Evolutionary conservation across 2,888 invertebrate genomes (phyloP).

Genomic region (Beris chalybata): DNA sequence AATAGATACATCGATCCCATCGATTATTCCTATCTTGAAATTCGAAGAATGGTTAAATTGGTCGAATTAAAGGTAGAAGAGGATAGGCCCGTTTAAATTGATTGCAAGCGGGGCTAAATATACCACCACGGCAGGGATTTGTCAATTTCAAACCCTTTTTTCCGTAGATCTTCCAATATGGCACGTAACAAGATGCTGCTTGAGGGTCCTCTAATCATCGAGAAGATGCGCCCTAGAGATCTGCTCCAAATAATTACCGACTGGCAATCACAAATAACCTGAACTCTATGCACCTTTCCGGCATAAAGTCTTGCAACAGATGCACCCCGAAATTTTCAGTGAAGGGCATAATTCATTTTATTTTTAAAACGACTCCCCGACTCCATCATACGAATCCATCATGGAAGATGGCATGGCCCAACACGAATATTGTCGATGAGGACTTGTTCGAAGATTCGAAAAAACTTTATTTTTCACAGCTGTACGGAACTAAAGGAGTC

Average conservation of each 20-base stretch:
- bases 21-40: neutral
- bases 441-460: neutral
- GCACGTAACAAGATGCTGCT: conserved; percentile 13
- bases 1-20: neutral
- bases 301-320: conserved; percentile 14
- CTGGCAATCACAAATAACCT: conserved; percentile 12
- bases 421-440: neutral
- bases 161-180: neutral
- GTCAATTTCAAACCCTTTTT: conserved; percentile 9
- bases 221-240: neutral
- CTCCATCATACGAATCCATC: conserved; percentile 4
- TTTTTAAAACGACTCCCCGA: conserved; percentile 12
- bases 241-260: conserved; percentile 10
- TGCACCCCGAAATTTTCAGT: neutral
- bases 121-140: neutral
- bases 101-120: too few species aligned
- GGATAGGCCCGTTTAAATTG: too few species aligned
- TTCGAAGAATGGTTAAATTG: too few species aligned
- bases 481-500: neutral
- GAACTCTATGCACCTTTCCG: conserved; percentile 13
- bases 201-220: neutral
- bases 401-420: conserved; percentile 16
- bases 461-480: conserved; percentile 14
- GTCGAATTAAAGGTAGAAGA: neutral
- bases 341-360: conserved; percentile 20